Conservation (phyloP, 2,888 invertebrate species). For the Villa cingulata region DNA sequence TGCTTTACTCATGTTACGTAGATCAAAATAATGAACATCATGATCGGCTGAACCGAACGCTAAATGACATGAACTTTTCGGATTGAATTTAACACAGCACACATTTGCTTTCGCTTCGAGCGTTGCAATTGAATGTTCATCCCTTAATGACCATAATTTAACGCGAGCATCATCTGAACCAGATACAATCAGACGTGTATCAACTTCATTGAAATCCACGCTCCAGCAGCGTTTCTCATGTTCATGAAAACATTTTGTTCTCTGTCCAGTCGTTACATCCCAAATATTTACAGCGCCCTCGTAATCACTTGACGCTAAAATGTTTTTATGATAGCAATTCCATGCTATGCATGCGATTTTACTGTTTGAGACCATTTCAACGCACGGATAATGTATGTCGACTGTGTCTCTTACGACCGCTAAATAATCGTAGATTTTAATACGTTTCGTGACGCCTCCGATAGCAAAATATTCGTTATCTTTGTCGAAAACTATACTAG, state of each 20-base stretch:
- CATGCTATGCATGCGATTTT: constrained; percentile 91
- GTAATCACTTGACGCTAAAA: constrained; percentile 84
- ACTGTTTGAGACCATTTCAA: constrained; percentile 81
- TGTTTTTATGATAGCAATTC: constrained; percentile 81
- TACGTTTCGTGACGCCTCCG: constrained; percentile 87
- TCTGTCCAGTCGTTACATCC: constrained; percentile 70
- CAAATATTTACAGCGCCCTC: constrained; percentile 88
- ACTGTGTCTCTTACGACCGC: constrained; percentile 72
- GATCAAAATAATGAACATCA: constrained; percentile 90
- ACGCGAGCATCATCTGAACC: constrained; percentile 88
- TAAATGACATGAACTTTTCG: constrained; percentile 69
- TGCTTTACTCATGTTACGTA: constrained; percentile 68
- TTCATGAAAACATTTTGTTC: constrained; percentile 65
- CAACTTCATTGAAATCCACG: constrained; percentile 85
- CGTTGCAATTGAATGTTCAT: constrained; percentile 72
- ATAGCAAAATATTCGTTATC: constrained; percentile 93
- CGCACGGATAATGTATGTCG: constrained; percentile 83
- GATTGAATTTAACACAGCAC: constrained; percentile 87
- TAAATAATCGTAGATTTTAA: constrained; percentile 85
- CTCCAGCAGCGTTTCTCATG: constrained; percentile 95
- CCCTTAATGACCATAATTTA: constrained; percentile 83
- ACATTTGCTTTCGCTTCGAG: constrained; percentile 90
- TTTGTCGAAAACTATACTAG: constrained; percentile 91
- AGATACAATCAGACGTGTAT: constrained; percentile 78
- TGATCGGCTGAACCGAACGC: constrained; percentile 96